These are phyloP conservation scores for Centruroides sculpturatus DNA, from an alignment of 1,140 invertebrate species.

Conservation along the genomic window DNA sequence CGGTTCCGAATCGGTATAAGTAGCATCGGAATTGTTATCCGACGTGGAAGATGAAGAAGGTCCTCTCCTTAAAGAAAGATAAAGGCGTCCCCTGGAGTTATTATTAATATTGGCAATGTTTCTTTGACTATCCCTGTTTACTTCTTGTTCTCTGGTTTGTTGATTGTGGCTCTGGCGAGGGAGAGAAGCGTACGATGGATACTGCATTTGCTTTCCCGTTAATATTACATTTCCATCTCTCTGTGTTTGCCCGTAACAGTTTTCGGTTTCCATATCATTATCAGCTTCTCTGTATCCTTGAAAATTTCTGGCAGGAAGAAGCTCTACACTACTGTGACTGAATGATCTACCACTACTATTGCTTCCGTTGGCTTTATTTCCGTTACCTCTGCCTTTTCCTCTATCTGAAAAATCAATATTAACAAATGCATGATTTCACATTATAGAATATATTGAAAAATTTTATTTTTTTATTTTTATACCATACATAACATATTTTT, in stretches of 20 bases:
- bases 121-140: not conserved
- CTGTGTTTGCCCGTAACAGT: not conserved
- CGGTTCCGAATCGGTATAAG: conserved; percentile 16
- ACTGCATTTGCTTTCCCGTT: not conserved
- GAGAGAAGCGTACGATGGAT: conserved; percentile 4
- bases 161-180: not conserved
- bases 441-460: too few species aligned
- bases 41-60: conserved; percentile 16
- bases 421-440: not conserved
- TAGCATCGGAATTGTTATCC: conserved; percentile 17
- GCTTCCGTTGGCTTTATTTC: not conserved
- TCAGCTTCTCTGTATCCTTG: not conserved
- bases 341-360: not conserved
- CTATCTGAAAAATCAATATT: not conserved
- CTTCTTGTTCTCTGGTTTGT: too few species aligned
- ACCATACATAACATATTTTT: not conserved
- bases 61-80: conserved; percentile 8
- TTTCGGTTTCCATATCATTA: not conserved
- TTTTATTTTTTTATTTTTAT: not conserved
- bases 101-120: not conserved
- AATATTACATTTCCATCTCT: not conserved
- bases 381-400: not conserved
- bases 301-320: not conserved
- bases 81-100: conserved; percentile 3
- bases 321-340: not conserved